Evolutionary conservation across 2,888 invertebrate species (phyloP).

Genomic region (Hermaeophaga mercurialis): DNA sequence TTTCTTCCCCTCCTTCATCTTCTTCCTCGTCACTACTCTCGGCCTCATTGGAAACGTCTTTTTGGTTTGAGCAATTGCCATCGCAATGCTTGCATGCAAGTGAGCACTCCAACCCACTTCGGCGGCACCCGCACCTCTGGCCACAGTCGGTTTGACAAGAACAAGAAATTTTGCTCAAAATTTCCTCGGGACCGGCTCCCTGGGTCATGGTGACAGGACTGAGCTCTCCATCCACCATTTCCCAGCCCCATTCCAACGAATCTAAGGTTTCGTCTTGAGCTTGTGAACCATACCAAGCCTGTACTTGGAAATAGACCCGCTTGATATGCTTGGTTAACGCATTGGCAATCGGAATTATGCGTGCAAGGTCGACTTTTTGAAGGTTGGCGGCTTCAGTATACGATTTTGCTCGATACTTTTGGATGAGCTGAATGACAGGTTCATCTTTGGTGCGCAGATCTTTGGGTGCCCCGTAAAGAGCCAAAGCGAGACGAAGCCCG

Average conservation of each 20-base stretch:
- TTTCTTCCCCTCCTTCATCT: slow-evolving; percentile 11
- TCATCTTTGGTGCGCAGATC: not conserved
- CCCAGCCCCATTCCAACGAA: too few relatives aligned
- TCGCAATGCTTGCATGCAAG: not conserved
- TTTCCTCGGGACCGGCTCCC: not conserved
- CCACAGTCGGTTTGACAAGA: slow-evolving; percentile 13
- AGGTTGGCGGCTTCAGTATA: not conserved
- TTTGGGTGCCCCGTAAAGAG: not conserved
- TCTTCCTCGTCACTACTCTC: slow-evolving; percentile 12
- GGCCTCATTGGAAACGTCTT: slow-evolving; percentile 8
- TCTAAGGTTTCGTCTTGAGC: not conserved
- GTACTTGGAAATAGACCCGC: not conserved
- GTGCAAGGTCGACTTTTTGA: not conserved
- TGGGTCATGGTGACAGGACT: too few relatives aligned
- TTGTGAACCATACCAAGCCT: slow-evolving; percentile 1
- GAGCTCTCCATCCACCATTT: too few relatives aligned
- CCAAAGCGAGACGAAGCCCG: not conserved
- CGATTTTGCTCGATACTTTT: not conserved
- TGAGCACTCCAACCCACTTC: slow-evolving; percentile 17
- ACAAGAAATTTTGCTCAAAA: slow-evolving; percentile 14
- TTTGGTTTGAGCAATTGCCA: slow-evolving; percentile 3
- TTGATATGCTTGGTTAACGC: not conserved
- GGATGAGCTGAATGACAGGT: not conserved
- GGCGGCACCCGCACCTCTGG: slow-evolving; percentile 8
- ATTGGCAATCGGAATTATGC: not conserved